A percentile compares a stretch with the other conserved stretches of the same genome.
These are phyloP conservation scores for Meghimatium bilineatum DNA, from an alignment of 2,888 invertebrate species.

Conservation along the genomic window DNA sequence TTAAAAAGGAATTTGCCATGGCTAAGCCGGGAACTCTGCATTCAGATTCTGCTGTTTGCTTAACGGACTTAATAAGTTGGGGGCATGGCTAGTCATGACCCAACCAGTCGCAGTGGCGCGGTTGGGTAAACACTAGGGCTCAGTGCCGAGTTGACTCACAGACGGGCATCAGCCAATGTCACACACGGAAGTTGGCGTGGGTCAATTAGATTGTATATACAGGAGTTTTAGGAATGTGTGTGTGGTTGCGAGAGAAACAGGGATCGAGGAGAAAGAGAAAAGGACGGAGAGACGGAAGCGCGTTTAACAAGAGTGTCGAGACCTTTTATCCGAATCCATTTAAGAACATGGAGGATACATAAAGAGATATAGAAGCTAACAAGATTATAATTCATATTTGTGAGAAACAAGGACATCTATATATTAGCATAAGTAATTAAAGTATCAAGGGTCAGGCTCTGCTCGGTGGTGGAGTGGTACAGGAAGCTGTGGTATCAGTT, in stretches of 20 bases:
- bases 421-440: too few species aligned
- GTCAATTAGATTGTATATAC: slow-evolving; percentile 23
- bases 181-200: background rate
- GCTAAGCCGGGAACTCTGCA: background rate
- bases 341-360: too few species aligned
- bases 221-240: background rate
- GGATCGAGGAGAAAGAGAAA: background rate
- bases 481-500: too few species aligned
- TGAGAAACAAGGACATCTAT: too few species aligned
- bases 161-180: background rate
- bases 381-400: too few species aligned
- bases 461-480: too few species aligned
- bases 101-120: slow-evolving; percentile 56
- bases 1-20: slow-evolving; percentile 30
- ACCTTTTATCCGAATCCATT: too few species aligned
- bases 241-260: background rate
- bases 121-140: slow-evolving; percentile 53
- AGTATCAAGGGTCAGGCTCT: too few species aligned
- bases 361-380: too few species aligned
- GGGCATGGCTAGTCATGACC: slow-evolving; percentile 51
- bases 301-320: too few species aligned
- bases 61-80: slow-evolving; percentile 46
- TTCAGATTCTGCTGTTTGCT: slow-evolving; percentile 40
- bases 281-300: background rate
- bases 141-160: slow-evolving; percentile 18